These are phyloP conservation scores for Saccostrea echinata DNA, from an alignment of 1,140 invertebrate species.

Conservation along the genomic window DNA sequence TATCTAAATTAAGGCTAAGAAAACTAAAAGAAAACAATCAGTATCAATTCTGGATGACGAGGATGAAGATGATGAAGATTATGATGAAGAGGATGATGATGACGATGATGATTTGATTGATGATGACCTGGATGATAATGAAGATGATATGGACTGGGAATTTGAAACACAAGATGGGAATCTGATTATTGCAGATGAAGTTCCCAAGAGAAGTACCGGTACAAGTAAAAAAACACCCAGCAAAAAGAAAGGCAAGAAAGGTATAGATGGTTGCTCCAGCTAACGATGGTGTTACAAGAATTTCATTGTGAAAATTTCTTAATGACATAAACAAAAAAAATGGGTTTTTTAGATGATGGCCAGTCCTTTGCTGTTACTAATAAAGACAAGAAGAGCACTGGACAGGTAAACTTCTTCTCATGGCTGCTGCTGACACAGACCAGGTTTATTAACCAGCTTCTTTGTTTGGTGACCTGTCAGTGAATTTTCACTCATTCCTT, in stretches of 20 bases:
- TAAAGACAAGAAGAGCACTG: not conserved
- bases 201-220: constrained; percentile 7
- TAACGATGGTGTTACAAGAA: not conserved
- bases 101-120: constrained; percentile 47
- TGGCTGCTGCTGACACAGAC: not conserved
- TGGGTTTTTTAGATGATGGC: not conserved
- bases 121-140: constrained; percentile 41
- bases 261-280: not conserved
- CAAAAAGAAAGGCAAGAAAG: constrained; percentile 13
- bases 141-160: constrained; percentile 54
- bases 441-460: too few relatives aligned
- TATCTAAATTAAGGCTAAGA: not conserved
- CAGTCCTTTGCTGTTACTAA: not conserved
- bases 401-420: not conserved
- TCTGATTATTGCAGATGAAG: constrained; percentile 51
- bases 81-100: constrained; percentile 50
- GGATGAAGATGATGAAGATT: constrained; percentile 51
- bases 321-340: not conserved
- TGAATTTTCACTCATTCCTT: too few relatives aligned
- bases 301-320: not conserved
- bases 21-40: constrained; percentile 34
- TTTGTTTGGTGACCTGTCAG: too few relatives aligned
- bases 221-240: not conserved
- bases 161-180: constrained; percentile 57
- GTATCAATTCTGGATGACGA: constrained; percentile 48